Conservation (phyloP, 2,113 vertebrate genomes). For the Bagarius yarrelli region DNA sequence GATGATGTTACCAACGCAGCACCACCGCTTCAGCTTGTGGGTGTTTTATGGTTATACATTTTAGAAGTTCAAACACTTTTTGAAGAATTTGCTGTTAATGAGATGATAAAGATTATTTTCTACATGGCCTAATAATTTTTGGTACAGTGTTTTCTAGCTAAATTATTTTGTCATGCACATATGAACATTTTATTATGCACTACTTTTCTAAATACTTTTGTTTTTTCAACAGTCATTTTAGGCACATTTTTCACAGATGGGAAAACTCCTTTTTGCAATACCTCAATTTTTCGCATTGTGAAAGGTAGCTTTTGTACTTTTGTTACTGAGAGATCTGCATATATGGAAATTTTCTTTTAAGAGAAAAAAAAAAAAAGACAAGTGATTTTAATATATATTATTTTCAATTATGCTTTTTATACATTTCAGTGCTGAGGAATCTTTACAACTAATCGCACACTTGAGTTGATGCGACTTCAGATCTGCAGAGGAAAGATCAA, state of each 20-base stretch:
- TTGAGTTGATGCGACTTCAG: conserved; percentile 93
- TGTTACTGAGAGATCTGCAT: conserved; percentile 99
- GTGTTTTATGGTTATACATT: conserved; percentile 76
- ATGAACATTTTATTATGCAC: conserved; percentile 99
- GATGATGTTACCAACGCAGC: conserved; percentile 87
- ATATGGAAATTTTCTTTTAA: conserved; percentile 96
- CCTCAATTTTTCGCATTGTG: conserved; percentile 99
- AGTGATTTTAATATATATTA: conserved; percentile 99
- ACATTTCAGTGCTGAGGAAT: conserved; percentile 99
- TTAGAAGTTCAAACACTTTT: conserved; percentile 93
- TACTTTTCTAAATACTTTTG: conserved; percentile 99
- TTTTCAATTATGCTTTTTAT: conserved; percentile 99
- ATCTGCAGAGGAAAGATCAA: conserved; percentile 94
- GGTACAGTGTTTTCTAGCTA: conserved; percentile 99
- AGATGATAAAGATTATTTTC: conserved; percentile 91
- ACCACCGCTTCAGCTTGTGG: conserved; percentile 82
- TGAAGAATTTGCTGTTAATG: conserved; percentile 99
- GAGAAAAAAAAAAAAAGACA: conserved; percentile 82
- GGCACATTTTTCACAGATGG: conserved; percentile 99
- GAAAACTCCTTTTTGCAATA: conserved; percentile 99
- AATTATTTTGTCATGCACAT: conserved; percentile 99
- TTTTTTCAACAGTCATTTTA: conserved; percentile 99
- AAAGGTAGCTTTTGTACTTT: conserved; percentile 99
- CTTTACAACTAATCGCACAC: conserved; percentile 97
- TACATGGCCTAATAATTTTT: conserved; percentile 99